phyloP scores from a whole-genome alignment of 53 echinoderm and acorn worm genomes.

The Mesocentrotus franciscanus region DNA sequence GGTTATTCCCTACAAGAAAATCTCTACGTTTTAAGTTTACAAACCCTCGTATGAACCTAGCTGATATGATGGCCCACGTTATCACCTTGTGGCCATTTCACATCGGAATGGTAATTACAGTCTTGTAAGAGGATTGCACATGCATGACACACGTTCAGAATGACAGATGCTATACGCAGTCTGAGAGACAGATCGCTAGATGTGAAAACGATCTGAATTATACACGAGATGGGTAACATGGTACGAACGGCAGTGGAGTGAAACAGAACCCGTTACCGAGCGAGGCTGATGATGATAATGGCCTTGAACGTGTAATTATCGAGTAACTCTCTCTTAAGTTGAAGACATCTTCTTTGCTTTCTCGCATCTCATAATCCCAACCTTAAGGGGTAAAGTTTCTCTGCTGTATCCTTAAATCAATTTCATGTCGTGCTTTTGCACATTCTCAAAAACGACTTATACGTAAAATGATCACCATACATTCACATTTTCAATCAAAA shows the following conservation, averaged over 20 bases:
- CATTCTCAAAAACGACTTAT: neutral
- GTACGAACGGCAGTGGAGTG: neutral
- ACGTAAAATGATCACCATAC: neutral
- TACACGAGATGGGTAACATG: neutral
- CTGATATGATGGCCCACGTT: neutral
- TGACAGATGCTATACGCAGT: neutral
- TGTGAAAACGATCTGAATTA: constrained; percentile 21
- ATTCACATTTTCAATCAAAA: neutral
- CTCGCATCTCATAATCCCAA: neutral
- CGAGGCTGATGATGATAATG: neutral
- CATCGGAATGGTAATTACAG: neutral
- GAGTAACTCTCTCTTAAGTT: neutral
- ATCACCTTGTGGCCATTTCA: neutral
- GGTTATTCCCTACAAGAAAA: too few species aligned
- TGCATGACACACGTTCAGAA: neutral
- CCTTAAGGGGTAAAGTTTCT: neutral
- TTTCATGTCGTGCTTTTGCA: neutral
- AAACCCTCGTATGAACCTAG: too few species aligned
- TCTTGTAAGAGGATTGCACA: neutral
- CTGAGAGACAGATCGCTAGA: neutral
- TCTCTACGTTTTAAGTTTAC: too few species aligned
- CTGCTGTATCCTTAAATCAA: neutral
- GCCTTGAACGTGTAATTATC: neutral
- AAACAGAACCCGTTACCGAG: neutral
- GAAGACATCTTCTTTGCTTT: neutral